phyloP scores from a whole-genome alignment of 2,888 invertebrate species.

The Eumacrocentrus americanus region DNA sequence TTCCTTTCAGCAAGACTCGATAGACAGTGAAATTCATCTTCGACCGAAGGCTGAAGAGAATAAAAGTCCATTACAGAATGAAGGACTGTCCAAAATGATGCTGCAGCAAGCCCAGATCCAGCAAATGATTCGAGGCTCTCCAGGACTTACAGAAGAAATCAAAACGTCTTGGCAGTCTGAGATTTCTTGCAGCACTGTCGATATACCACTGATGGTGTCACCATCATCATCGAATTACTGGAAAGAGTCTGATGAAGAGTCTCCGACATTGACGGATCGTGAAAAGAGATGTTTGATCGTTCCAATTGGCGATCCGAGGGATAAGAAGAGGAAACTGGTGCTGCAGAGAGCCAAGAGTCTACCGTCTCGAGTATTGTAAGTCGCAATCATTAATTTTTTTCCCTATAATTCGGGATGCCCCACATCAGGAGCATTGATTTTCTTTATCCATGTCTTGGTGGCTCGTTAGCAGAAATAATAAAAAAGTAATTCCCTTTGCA shows the following conservation, averaged over 20 bases:
- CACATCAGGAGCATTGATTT: too few relatives aligned
- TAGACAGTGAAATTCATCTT: slow-evolving; percentile 44
- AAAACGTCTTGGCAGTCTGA: slow-evolving; percentile 43
- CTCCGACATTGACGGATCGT: slow-evolving; percentile 48
- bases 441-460: too few relatives aligned
- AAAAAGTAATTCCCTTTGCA: neutral
- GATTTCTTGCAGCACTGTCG: slow-evolving; percentile 22
- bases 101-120: neutral
- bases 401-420: too few relatives aligned
- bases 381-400: too few relatives aligned
- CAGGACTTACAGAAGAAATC: slow-evolving; percentile 32
- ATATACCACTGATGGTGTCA: neutral
- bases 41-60: slow-evolving; percentile 22
- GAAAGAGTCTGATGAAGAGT: slow-evolving; percentile 37
- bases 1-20: slow-evolving; percentile 57
- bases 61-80: neutral
- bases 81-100: neutral
- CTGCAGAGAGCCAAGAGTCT: slow-evolving; percentile 51
- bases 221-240: slow-evolving; percentile 10
- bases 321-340: slow-evolving; percentile 55
- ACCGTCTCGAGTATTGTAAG: slow-evolving; percentile 42
- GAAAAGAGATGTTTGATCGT: slow-evolving; percentile 58
- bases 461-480: too few relatives aligned
- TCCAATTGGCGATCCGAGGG: slow-evolving; percentile 55
- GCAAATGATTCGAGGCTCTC: slow-evolving; percentile 1